A percentile compares a stretch with the other conserved stretches of the same genome.
Conservation (phyloP, 37 sponge, comb jelly and placozoan species). For the Haliclona indistincta region DNA sequence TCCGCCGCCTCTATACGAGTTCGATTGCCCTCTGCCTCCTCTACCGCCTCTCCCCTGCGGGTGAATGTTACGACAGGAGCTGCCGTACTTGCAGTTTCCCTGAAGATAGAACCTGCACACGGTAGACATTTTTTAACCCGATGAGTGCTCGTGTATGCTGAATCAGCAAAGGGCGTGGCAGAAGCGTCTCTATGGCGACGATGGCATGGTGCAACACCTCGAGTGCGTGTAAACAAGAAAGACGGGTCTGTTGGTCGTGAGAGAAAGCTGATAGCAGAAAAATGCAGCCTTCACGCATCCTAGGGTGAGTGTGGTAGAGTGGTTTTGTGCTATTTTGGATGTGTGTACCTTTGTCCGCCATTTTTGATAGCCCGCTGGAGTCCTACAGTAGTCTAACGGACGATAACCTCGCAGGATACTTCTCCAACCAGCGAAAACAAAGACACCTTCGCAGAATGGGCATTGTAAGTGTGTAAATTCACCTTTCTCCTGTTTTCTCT, state of each 20-base stretch:
- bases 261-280: no score
- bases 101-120: conserved; percentile 14
- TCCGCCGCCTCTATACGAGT: no score
- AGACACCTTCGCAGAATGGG: conserved; percentile 86
- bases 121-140: no score
- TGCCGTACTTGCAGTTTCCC: not conserved
- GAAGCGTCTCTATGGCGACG: no score
- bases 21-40: not conserved
- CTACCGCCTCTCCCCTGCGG: not conserved
- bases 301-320: no score
- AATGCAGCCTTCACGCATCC: no score
- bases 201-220: no score
- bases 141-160: no score
- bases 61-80: not conserved
- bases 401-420: conserved; percentile 78
- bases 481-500: not conserved
- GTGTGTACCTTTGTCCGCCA: not conserved
- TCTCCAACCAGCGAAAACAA: conserved; percentile 61
- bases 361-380: conserved; percentile 63
- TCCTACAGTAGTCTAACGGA: conserved; percentile 93
- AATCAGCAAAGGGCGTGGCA: no score
- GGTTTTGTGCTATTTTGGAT: no score
- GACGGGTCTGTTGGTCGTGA: no score
- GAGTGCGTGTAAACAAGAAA: no score
- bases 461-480: conserved; percentile 63